Percentiles rank a stretch among this genome's conserved stretches.
Evolutionary conservation across 2,888 invertebrate species (phyloP).

Genomic region (Glaucopsyche alexis): DNA sequence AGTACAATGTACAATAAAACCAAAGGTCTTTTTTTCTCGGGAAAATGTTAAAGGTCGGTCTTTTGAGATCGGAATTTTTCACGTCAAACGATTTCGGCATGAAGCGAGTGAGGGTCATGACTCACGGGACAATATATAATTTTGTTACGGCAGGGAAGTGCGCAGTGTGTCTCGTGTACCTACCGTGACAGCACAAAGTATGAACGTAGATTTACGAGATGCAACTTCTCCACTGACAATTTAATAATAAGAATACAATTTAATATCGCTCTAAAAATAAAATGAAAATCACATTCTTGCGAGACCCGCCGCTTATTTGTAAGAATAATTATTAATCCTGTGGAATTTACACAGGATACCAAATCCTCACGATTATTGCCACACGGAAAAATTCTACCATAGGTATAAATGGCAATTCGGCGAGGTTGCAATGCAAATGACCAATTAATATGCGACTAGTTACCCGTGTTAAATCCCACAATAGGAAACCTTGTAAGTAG

Average conservation of each 20-base stretch:
- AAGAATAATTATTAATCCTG: background rate
- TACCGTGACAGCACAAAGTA: background rate
- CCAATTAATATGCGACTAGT: no score
- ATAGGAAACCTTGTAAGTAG: no score
- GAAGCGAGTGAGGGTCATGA: background rate
- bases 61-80: constrained; percentile 3
- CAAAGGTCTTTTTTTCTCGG: background rate
- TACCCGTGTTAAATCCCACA: no score
- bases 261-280: constrained; percentile 24
- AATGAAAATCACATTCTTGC: background rate
- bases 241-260: constrained; percentile 27
- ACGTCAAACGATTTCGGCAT: constrained; percentile 2
- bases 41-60: background rate
- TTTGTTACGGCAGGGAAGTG: background rate
- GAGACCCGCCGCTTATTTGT: background rate
- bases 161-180: no score
- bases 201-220: constrained; percentile 8
- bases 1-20: no score
- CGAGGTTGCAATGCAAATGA: no score
- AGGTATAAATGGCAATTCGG: no score
- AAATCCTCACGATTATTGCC: no score
- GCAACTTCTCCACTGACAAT: constrained; percentile 19
- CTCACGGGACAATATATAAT: background rate
- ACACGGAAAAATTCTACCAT: no score
- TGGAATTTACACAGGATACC: no score